Percentiles rank a stretch among this genome's conserved stretches.
Evolutionary conservation across 2,113 vertebrate species (phyloP).

Genomic region (Tautogolabrus adspersus): DNA sequence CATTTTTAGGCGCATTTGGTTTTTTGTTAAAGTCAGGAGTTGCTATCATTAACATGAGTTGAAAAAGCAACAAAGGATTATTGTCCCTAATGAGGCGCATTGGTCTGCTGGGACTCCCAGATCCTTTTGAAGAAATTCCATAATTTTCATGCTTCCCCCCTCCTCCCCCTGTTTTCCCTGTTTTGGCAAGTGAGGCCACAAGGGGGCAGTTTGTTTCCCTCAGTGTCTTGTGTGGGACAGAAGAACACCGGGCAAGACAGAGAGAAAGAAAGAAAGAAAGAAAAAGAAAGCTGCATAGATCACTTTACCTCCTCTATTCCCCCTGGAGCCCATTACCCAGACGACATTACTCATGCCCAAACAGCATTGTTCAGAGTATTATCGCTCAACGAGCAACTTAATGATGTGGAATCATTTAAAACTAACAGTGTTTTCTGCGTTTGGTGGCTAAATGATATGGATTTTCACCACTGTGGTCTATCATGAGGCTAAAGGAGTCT

Average conservation of each 20-base stretch:
- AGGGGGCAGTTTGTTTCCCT: slow-evolving; percentile 79
- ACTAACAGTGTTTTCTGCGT: slow-evolving; percentile 65
- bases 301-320: slow-evolving; percentile 59
- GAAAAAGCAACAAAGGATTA: slow-evolving; percentile 58
- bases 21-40: slow-evolving; percentile 8
- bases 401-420: slow-evolving; percentile 78
- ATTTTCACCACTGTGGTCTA: slow-evolving; percentile 55
- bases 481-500: slow-evolving; percentile 9
- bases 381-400: slow-evolving; percentile 68
- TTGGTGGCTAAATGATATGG: slow-evolving; percentile 62
- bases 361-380: slow-evolving; percentile 63
- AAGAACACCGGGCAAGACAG: slow-evolving; percentile 41
- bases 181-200: slow-evolving; percentile 70
- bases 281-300: slow-evolving; percentile 46
- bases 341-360: slow-evolving; percentile 64
- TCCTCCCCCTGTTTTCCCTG: neutral
- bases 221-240: slow-evolving; percentile 46
- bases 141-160: slow-evolving; percentile 25
- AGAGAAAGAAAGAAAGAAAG: neutral
- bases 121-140: slow-evolving; percentile 48
- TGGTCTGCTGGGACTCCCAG: slow-evolving; percentile 46
- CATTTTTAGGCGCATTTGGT: slow-evolving; percentile 27
- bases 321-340: slow-evolving; percentile 61
- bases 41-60: slow-evolving; percentile 35
- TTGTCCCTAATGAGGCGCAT: slow-evolving; percentile 50